Conservation (phyloP, 2,797 vertebrate species). For the Psittacula derbiana region DNA sequence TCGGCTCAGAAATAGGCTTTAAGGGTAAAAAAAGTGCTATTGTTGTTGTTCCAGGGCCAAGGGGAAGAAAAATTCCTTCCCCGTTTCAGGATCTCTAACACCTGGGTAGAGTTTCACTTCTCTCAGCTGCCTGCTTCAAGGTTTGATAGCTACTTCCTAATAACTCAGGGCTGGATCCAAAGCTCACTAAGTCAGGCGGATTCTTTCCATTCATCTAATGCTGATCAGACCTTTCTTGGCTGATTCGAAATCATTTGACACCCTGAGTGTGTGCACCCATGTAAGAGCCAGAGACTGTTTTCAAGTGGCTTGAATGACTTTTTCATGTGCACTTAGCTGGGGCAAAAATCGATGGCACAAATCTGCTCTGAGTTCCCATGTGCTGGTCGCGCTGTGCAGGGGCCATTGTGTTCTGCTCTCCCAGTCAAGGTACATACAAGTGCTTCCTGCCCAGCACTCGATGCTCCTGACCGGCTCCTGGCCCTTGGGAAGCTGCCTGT, state of each 20-base stretch:
- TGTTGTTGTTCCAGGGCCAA: conserved; percentile 73
- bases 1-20: conserved; percentile 51
- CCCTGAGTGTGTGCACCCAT: not conserved
- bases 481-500: not conserved
- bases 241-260: not conserved
- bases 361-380: not conserved
- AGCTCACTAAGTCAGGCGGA: conserved; percentile 29
- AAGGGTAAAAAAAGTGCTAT: conserved; percentile 52
- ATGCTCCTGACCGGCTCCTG: not conserved
- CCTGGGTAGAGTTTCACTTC: conserved; percentile 68
- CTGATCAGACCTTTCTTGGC: conserved; percentile 35
- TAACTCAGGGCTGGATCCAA: conserved; percentile 25
- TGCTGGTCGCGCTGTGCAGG: fast-evolving
- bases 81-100: conserved; percentile 64
- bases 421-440: not conserved
- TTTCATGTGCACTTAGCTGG: not conserved
- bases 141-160: conserved; percentile 55
- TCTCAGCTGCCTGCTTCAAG: conserved; percentile 54
- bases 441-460: not conserved
- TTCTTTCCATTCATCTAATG: conserved; percentile 47
- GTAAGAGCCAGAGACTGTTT: not conserved
- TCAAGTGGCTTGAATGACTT: conserved; percentile 30
- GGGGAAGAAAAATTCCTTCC: conserved; percentile 67
- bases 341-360: not conserved
- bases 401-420: fast-evolving